Evolutionary conservation across 92 coral and sea anemone species (phyloP), one percentile per base, ranked within the genome.

Genomic region (Pocillopora grandis): DNA sequence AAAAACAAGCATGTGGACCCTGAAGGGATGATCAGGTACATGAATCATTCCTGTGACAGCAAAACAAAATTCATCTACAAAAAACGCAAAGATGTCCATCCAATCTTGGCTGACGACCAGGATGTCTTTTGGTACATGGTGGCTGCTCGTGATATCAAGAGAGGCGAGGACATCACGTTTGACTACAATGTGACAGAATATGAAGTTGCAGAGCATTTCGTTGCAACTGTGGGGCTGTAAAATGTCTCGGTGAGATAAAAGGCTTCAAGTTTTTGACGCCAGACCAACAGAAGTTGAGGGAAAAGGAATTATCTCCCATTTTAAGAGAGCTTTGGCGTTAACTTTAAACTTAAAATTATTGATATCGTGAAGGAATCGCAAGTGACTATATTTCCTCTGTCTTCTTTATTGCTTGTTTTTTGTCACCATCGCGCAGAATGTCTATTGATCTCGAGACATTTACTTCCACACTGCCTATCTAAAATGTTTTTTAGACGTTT

Each of bases 161-260:
- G 61, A 86, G 89, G 89, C 14, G 89, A 73, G 71, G 85, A 80
- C 9, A 55, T 87, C 12, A 87, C 76, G 2, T 59, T 31, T 66
- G 86, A 87, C 58, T 87, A 87, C 59, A 80, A 62, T 2, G 8
- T 48, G 21, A 87, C 90, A 48, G 90, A 87, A 73, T 87, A 64
- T 52, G 66, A 31, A 5, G 81, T 87, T 86, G 86, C 76, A 2
- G 37, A 10, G 19, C 75, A 9, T 87, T 87, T 35, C 17, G 75
- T 56, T 87, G 86, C 67, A 31, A 14, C 23, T 87, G 90, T 80
- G 86, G 86, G 11, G 48, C 72, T 16, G 66, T 20, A 7, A 21
- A 75, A 2, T 87, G 90, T 61, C 52, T 87, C 67, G 86, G 90
- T n/a, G 65, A 31, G 15, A 82, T 87, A 15, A 77, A 66, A 58